Evolutionary conservation across 1,140 invertebrate genomes (phyloP), one percentile per base, ranked within the genome.

Genomic region (Sinella curviseta): DNA sequence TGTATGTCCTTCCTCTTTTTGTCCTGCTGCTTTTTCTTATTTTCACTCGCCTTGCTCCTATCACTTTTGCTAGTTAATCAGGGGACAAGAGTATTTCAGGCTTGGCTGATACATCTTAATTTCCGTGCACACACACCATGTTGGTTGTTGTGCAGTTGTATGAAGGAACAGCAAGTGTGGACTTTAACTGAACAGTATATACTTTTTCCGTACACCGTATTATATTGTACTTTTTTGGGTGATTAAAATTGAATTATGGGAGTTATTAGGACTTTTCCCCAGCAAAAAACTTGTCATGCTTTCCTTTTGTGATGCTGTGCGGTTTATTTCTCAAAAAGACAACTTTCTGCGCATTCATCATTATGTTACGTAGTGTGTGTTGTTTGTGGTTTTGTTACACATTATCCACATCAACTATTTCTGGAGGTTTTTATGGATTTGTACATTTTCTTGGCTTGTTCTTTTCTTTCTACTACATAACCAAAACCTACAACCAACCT

Each of bases 171-270:
- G n/a, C n/a, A n/a, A n/a, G n/a, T n/a, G n/a, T n/a, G n/a, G n/a
- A n/a, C n/a, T n/a, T n/a, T n/a, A n/a, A n/a, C n/a, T n/a, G n/a
- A n/a, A n/a, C n/a, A n/a, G n/a, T n/a, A n/a, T n/a, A n/a, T n/a
- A n/a, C n/a, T n/a, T n/a, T n/a, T n/a, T n/a, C n/a, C n/a, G n/a
- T n/a, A n/a, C n/a, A n/a, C n/a, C n/a, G n/a, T n/a, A n/a, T n/a
- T n/a, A n/a, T n/a, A n/a, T n/a, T n/a, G n/a, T n/a, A n/a, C n/a
- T n/a, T 70, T 70, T 33, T 70, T 70, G 30, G 65, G 65, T 33
- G 65, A 70, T 70, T 70, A 70, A 30, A 70, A 70, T 70, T 70
- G 65, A 70, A 70, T 70, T 70, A 70, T 70, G 65, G 65, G 65
- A 70, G 31, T 31, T 30, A 14, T 17, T 70, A 17, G 12, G 55